Evolutionary conservation across 35 echinoderm and acorn worm genomes (phyloP), one percentile per base, ranked within the genome.

Genomic region (Strongylocentrotus purpuratus): DNA sequence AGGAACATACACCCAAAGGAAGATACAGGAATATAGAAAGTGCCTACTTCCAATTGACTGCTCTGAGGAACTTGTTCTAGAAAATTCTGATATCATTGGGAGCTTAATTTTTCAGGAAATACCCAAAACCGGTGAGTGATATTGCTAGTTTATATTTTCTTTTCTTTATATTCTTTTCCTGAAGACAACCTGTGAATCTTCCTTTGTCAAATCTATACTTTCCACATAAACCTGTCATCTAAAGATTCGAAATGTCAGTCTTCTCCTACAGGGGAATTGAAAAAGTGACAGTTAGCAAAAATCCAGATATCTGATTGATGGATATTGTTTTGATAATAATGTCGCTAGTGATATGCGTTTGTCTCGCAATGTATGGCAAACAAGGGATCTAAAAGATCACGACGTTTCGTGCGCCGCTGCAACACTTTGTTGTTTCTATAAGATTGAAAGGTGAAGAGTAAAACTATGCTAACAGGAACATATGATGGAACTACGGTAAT

Each of bases 1-100:
- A 78, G 65, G 65, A 9, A 78, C 28, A 7, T 78, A 78, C 65
- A 78, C 65, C 22, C 65, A 78, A 78, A 78, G 65, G 65, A 78
- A 78, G 65, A 78, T 78, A 78, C 65, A 78, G 65, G 65, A 78
- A 78, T 78, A 78, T 78, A 78, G 65, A 78, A 78, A 78, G 65
- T 28, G 5, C 4, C 22, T 78, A 78, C 18, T n/a, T 28, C 65
- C 65, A 78, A 78, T n/a, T 78, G 65, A 78, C 65, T 78, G 18
- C 65, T n/a, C 28, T 28, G 5, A 28, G 22, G 65, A 78, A 78
- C 65, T 78, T 78, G 28, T 22, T n/a, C 18, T 78, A 78, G 65
- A 8, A 7, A 28, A 78, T 78, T 78, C 52, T 78, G 65, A 71
- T 71, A 25, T 2, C 2, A 78, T 28, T 78, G 5, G 28, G 65